phyloP scores from a whole-genome alignment of 2,888 invertebrate genomes.

The Lithophane semibrunnea region DNA sequence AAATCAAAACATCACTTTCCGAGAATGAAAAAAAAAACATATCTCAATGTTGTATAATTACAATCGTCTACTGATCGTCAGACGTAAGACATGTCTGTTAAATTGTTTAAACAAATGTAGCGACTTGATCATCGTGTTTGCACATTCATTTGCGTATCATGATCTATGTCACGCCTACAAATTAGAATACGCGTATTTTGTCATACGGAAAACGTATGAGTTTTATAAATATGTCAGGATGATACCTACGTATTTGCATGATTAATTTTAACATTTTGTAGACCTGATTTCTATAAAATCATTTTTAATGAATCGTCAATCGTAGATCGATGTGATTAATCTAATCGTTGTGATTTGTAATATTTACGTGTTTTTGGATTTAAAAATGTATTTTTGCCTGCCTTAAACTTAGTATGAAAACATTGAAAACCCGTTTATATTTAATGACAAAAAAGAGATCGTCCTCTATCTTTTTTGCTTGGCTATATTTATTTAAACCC shows the following conservation, averaged over 20 bases:
- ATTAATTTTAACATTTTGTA: background rate
- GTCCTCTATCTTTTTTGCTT: no score
- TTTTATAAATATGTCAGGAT: slow-evolving; percentile 7
- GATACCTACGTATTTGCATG: background rate
- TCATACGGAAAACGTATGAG: slow-evolving; percentile 30
- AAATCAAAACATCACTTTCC: background rate
- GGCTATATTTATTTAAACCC: slow-evolving; percentile 9
- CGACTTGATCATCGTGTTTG: slow-evolving; percentile 37
- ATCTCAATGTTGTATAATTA: slow-evolving; percentile 36
- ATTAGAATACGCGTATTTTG: slow-evolving; percentile 39
- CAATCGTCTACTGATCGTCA: background rate
- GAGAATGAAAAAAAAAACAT: background rate
- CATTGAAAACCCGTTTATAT: background rate
- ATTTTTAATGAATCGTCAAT: background rate
- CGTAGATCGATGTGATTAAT: no score
- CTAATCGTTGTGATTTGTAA: background rate
- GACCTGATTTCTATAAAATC: background rate
- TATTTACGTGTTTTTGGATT: no score
- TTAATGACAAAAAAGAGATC: no score
- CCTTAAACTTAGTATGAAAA: background rate
- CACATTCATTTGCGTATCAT: slow-evolving; percentile 42
- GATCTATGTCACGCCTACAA: slow-evolving; percentile 42
- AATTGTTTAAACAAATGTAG: slow-evolving; percentile 57
- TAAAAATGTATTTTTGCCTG: background rate
- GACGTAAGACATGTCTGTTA: slow-evolving; percentile 25